Evolutionary conservation across 2,888 invertebrate species (phyloP).

Genomic region (Leptura quadrifasciata): DNA sequence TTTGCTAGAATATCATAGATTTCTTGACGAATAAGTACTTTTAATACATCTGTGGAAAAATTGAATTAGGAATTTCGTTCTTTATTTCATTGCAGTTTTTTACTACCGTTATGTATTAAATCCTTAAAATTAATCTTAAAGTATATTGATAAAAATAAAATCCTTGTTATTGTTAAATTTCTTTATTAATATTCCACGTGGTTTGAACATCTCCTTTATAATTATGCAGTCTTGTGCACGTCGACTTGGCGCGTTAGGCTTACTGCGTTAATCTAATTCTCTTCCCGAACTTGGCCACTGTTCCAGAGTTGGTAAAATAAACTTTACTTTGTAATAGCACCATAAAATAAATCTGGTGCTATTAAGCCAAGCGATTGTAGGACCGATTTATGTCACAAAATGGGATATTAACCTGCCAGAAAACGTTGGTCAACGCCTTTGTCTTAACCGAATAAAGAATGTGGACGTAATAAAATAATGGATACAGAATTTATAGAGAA

Average conservation of each 20-base stretch:
- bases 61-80: no score
- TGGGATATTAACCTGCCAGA: neutral
- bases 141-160: no score
- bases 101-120: no score
- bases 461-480: neutral
- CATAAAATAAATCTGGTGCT: conserved; percentile 1
- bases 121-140: no score
- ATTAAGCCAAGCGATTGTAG: neutral
- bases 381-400: neutral
- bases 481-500: no score
- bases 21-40: no score
- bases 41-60: no score
- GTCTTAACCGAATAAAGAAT: neutral
- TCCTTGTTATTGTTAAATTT: no score
- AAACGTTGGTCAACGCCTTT: neutral
- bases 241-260: neutral
- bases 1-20: no score
- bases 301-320: conserved; percentile 4
- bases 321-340: conserved; percentile 3
- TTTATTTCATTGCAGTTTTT: no score
- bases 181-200: neutral
- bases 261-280: neutral
- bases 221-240: neutral
- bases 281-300: neutral
- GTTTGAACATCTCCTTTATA: neutral